Evolutionary conservation across 2,113 vertebrate species (phyloP).

Genomic region (Thalassarche chlororhynchos): DNA sequence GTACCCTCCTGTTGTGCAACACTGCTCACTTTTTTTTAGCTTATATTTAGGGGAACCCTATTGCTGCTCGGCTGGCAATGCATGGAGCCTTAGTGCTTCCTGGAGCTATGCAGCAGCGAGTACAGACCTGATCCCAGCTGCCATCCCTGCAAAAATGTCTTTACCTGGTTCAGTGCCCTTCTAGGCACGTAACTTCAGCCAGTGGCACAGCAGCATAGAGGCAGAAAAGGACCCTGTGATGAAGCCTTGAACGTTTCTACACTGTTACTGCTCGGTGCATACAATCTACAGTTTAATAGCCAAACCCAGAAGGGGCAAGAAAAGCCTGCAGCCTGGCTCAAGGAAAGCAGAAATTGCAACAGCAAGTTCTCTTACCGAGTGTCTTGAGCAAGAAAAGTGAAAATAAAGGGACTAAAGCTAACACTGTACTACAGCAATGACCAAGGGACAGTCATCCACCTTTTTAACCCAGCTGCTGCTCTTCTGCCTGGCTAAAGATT

Average conservation of each 20-base stretch:
- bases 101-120: neutral
- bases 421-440: neutral
- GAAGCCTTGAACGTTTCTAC: neutral
- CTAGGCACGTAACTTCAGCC: neutral
- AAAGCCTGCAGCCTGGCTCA: neutral
- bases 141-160: neutral
- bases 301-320: neutral
- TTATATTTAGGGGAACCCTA: accelerated
- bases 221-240: neutral
- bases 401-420: neutral
- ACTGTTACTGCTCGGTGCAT: accelerated
- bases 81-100: neutral
- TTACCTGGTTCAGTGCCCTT: neutral
- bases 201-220: neutral
- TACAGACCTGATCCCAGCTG: neutral
- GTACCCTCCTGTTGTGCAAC: neutral
- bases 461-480: neutral
- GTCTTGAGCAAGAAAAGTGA: neutral
- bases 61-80: neutral
- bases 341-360: neutral
- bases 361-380: neutral
- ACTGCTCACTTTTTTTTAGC: neutral
- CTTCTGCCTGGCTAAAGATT: neutral
- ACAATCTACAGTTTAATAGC: neutral
- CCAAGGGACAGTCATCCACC: neutral